phyloP scores from a whole-genome alignment of 2,888 invertebrate species.

The Ormyrus nitidulus region DNA sequence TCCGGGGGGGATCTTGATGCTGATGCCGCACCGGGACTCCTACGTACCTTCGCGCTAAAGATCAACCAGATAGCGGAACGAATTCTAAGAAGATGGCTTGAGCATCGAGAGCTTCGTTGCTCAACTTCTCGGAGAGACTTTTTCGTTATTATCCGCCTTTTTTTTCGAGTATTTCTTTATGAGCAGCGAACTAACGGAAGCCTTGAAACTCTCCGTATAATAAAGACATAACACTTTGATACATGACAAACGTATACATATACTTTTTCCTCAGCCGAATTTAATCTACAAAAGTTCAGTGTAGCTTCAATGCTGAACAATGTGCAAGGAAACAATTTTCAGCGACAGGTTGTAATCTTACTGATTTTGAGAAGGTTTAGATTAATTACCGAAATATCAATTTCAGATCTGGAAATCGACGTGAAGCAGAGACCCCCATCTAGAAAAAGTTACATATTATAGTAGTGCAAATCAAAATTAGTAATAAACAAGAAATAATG shows the following conservation, averaged over 20 bases:
- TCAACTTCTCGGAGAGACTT: neutral
- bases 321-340: too few relatives aligned
- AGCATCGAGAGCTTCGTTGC: conserved; percentile 20
- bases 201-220: neutral
- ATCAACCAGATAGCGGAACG: conserved; percentile 29
- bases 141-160: neutral
- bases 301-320: too few relatives aligned
- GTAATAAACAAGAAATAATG: too few relatives aligned
- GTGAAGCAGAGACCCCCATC: too few relatives aligned
- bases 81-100: conserved; percentile 43
- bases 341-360: too few relatives aligned
- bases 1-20: conserved; percentile 37
- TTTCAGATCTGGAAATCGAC: too few relatives aligned
- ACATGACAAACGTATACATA: neutral
- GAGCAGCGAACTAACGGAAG: neutral
- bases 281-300: too few relatives aligned
- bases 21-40: neutral
- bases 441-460: too few relatives aligned
- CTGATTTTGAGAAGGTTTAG: too few relatives aligned
- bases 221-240: neutral
- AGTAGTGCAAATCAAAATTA: too few relatives aligned
- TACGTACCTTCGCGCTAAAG: conserved; percentile 33
- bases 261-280: neutral
- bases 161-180: neutral
- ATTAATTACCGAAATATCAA: too few relatives aligned